A percentile compares a stretch with the other conserved stretches of the same genome.
phyloP scores from a whole-genome alignment of 1,140 invertebrate genomes.

The Trichonephila clavipes region DNA sequence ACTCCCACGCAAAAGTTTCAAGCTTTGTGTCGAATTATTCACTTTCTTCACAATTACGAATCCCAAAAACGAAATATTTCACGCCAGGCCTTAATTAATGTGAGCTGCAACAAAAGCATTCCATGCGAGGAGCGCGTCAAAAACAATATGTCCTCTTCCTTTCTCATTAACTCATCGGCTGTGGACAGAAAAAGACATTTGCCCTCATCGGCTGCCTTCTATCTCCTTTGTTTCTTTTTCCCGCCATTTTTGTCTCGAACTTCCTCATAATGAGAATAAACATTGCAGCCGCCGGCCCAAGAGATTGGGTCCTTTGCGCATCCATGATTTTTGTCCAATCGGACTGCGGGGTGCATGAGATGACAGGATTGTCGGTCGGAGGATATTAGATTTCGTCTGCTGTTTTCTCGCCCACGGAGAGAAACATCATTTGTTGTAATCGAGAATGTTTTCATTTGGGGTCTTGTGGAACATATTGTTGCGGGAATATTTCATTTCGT shows the following conservation, averaged over 20 bases:
- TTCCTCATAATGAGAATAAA: neutral
- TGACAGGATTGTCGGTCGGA: neutral
- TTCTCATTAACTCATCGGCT: neutral
- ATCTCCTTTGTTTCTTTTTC: neutral
- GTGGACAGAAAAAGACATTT: neutral
- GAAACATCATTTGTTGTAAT: neutral
- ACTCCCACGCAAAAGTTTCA: no score
- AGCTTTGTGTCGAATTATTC: no score
- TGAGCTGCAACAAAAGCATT: neutral
- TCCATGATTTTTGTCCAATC: neutral
- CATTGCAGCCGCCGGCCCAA: neutral
- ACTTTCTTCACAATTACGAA: no score
- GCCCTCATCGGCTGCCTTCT: neutral
- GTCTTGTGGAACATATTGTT: no score
- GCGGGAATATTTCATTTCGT: no score
- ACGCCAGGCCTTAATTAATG: neutral
- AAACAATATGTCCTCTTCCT: neutral
- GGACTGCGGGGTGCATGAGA: neutral
- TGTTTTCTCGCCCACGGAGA: neutral
- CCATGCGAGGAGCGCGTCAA: neutral
- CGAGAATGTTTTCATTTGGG: neutral
- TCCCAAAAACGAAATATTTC: no score
- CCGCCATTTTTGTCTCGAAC: neutral
- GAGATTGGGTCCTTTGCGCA: neutral
- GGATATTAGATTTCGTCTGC: neutral